Percentiles rank a stretch among this genome's conserved stretches.
Evolutionary conservation across 2,888 invertebrate species (phyloP).

Genomic region (Saturnia pavonia): DNA sequence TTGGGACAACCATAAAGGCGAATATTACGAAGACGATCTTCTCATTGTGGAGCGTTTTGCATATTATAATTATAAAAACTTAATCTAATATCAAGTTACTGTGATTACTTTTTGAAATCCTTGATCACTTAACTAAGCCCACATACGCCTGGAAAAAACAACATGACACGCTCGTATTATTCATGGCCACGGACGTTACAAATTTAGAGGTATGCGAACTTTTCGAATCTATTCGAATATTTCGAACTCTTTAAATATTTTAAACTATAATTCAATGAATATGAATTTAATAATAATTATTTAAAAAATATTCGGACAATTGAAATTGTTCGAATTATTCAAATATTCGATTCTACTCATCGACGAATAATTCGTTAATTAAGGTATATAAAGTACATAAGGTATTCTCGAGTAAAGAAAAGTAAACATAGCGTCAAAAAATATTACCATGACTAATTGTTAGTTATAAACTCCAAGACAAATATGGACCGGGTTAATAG

Average conservation of each 20-base stretch:
- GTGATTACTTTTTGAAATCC: background rate
- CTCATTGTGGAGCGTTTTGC: background rate
- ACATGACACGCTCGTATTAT: background rate
- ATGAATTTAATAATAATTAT: too few relatives aligned
- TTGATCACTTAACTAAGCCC: constrained; percentile 2
- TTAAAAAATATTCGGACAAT: too few relatives aligned
- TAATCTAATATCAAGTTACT: background rate
- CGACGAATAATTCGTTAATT: too few relatives aligned
- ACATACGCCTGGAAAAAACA: constrained; percentile 2
- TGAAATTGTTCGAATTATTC: too few relatives aligned
- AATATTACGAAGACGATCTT: background rate
- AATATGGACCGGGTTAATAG: background rate
- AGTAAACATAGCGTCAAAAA: constrained; percentile 8
- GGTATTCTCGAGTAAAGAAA: background rate
- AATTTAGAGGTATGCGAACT: too few relatives aligned
- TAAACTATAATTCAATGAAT: too few relatives aligned
- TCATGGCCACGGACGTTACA: background rate
- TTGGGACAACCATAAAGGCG: too few relatives aligned
- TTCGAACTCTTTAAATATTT: too few relatives aligned
- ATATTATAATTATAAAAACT: background rate
- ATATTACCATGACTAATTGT: constrained; percentile 4
- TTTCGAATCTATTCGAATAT: too few relatives aligned
- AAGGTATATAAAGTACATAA: too few relatives aligned
- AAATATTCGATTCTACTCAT: too few relatives aligned
- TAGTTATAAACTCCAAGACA: background rate